Evolutionary conservation across 2,797 vertebrate genomes (phyloP), one percentile per base, ranked within the genome.

Genomic region (Prionace glauca): DNA sequence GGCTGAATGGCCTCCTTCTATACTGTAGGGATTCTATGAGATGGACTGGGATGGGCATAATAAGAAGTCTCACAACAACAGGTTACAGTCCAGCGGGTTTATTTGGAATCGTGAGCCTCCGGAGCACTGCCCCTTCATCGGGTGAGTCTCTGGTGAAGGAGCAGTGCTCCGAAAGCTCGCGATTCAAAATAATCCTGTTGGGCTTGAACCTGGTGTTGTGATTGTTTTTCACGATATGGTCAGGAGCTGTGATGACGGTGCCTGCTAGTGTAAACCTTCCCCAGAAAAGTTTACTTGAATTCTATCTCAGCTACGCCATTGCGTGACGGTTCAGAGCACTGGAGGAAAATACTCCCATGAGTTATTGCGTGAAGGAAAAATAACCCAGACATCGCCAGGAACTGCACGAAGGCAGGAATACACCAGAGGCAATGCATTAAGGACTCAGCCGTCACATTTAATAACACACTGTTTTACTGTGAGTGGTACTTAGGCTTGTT

Each of bases 401-500:
- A 60, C 71, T 95, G 14, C 50, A 32, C 0, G 14, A 50, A 5
- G 8, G 12, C 71, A 77, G 71, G 14, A 77, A 95, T 77, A 29
- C 93, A 18, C 71, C 45, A 56, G 93, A 95, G 93, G 60, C 45
- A 20, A 0, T 95, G 26, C 93, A 56, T 95, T 95, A 95, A 12
- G 24, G 41, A 60, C 45, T 77, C 71, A 77, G 24, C 41, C 93
- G 77, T 95, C 71, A 95, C 45, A 74, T 72, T 77, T 71, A 74
- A 56, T 95, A 74, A 36, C 45, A n/a, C 71, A n/a, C 45, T 60
- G 14, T 77, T 65, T 65, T 60, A 20, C 36, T 56, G 14, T 95
- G 71, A 95, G 71, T 77, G 45, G 41, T 77, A 95, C 93, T 95
- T 95, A 95, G 93, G 60, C 88, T 65, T 10, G 29, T 95, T 95